phyloP scores from a whole-genome alignment of 2,888 invertebrate species.

The Monoplex corrugatus region DNA sequence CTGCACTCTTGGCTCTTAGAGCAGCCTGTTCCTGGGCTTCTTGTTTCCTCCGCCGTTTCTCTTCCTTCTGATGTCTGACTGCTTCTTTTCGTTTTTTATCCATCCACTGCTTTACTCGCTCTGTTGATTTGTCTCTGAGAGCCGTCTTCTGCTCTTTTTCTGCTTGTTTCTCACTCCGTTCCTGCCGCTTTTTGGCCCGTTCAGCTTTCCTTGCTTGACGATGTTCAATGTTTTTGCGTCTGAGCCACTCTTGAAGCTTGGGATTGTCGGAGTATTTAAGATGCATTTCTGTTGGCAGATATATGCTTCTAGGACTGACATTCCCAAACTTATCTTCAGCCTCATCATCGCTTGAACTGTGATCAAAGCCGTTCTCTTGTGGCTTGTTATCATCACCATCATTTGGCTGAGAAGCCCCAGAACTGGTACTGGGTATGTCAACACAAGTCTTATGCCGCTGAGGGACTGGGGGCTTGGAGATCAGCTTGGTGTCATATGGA shows the following conservation, averaged over 20 bases:
- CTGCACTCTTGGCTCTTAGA: slow-evolving; percentile 13
- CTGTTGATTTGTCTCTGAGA: slow-evolving; percentile 59
- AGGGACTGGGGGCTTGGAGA: slow-evolving; percentile 28
- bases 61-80: slow-evolving; percentile 60
- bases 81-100: slow-evolving; percentile 68
- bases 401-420: slow-evolving; percentile 17
- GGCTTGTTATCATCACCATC: not conserved
- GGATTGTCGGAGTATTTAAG: slow-evolving; percentile 55
- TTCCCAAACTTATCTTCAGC: not conserved
- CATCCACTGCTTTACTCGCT: slow-evolving; percentile 71
- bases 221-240: slow-evolving; percentile 51
- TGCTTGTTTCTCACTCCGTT: slow-evolving; percentile 48
- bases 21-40: slow-evolving; percentile 35
- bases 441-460: not conserved
- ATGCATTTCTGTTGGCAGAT: slow-evolving; percentile 45
- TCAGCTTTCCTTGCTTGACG: slow-evolving; percentile 54
- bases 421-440: slow-evolving; percentile 38
- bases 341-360: not conserved
- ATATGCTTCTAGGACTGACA: not conserved
- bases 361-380: not conserved
- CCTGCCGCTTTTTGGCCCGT: slow-evolving; percentile 49
- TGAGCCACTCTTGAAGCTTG: slow-evolving; percentile 54
- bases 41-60: slow-evolving; percentile 52
- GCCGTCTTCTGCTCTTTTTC: slow-evolving; percentile 39
- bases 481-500: not conserved